phyloP scores from a whole-genome alignment of 2,888 invertebrate genomes.

The Tholera decimalis region DNA sequence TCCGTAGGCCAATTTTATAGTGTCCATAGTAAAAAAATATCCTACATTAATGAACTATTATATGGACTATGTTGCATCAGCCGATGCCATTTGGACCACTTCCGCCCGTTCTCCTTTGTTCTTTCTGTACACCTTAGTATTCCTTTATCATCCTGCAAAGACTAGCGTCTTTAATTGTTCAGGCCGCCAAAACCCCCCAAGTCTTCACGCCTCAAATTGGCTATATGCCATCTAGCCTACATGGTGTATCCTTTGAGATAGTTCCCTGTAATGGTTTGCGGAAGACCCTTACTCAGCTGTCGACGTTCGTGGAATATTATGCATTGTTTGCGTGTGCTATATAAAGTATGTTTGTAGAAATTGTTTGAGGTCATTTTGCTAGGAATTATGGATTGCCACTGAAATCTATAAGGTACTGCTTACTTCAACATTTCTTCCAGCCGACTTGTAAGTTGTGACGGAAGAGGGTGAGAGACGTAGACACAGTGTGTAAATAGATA shows the following conservation, averaged over 20 bases:
- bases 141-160: background rate
- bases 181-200: constrained; percentile 1
- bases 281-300: constrained; percentile 9
- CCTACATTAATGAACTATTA: too few species aligned
- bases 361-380: background rate
- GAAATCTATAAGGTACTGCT: too few species aligned
- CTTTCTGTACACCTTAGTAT: background rate
- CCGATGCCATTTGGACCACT: too few species aligned
- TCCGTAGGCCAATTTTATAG: too few species aligned
- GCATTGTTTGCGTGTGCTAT: background rate
- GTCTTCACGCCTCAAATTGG: constrained; percentile 22
- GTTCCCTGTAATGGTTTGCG: constrained; percentile 12
- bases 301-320: constrained; percentile 4
- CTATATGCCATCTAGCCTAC: constrained; percentile 28
- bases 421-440: too few species aligned
- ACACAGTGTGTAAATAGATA: too few species aligned
- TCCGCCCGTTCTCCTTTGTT: too few species aligned
- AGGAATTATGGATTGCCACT: too few species aligned
- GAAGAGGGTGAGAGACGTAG: too few species aligned
- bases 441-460: too few species aligned
- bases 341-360: background rate
- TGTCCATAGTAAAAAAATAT: too few species aligned
- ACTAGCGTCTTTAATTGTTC: background rate
- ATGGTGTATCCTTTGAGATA: constrained; percentile 6
- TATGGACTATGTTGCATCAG: too few species aligned